Evolutionary conservation across 2,888 invertebrate species (phyloP).

Genomic region (Onchidella celtica): DNA sequence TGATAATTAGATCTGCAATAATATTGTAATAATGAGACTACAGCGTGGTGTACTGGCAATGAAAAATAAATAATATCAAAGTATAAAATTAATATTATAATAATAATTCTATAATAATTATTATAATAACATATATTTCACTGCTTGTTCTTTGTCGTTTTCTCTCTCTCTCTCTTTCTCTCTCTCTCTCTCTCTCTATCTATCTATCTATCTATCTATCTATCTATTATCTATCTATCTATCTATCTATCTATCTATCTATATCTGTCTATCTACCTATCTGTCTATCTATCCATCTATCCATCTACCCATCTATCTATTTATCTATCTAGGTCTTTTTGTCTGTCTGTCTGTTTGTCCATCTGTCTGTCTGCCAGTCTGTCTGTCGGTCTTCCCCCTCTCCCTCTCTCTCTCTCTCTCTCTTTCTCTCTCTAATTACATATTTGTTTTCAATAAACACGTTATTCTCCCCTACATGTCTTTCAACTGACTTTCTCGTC

Average conservation of each 20-base stretch:
- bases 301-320: background rate
- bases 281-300: background rate
- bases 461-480: no score
- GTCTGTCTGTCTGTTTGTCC: constrained; percentile 8
- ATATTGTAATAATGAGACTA: no score
- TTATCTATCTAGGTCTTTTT: background rate
- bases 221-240: background rate
- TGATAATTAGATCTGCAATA: no score
- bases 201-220: constrained; percentile 13
- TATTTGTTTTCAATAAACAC: no score
- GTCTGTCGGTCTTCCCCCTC: background rate
- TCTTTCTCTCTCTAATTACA: background rate
- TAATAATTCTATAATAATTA: no score
- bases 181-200: constrained; percentile 22
- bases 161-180: constrained; percentile 36
- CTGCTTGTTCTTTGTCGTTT: constrained; percentile 27
- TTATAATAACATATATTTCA: no score
- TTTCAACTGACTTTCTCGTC: no score
- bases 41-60: no score
- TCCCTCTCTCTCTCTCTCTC: background rate
- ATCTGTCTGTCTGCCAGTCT: background rate
- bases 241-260: background rate
- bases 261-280: background rate
- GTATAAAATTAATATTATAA: no score
- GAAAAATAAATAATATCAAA: no score